phyloP scores from a whole-genome alignment of 2,113 vertebrate genomes.

The Felis catus region DNA sequence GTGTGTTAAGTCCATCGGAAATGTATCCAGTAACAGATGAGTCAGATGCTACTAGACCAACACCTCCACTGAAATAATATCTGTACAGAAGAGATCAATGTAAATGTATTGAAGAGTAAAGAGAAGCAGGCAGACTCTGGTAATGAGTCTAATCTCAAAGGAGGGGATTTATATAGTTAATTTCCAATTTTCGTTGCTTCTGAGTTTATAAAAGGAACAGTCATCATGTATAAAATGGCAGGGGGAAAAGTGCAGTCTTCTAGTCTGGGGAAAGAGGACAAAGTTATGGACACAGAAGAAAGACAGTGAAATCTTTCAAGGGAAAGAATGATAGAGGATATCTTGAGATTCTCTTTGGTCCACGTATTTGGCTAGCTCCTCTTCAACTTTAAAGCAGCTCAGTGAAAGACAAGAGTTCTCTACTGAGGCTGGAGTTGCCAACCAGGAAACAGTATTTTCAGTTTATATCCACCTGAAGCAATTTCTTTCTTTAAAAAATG shows the following conservation, averaged over 20 bases:
- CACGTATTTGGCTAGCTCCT: background rate
- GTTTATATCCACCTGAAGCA: background rate
- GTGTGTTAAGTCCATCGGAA: background rate
- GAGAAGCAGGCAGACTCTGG: background rate
- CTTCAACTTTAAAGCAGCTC: background rate
- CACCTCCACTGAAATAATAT: background rate
- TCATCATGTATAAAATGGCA: background rate
- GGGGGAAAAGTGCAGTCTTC: background rate
- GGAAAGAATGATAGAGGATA: background rate
- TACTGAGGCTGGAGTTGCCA: background rate
- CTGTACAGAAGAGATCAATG: background rate
- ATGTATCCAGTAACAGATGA: background rate
- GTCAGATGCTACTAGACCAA: background rate
- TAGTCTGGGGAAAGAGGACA: background rate
- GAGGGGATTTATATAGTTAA: background rate
- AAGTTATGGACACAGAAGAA: background rate
- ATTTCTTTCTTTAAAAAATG: background rate
- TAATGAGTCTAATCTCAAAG: background rate
- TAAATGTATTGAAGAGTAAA: background rate
- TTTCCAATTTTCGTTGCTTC: background rate
- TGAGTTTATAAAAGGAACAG: background rate
- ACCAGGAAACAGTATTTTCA: background rate
- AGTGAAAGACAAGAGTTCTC: background rate
- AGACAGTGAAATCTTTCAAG: background rate
- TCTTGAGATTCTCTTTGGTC: background rate